Base-by-base conservation (phyloP, 2,113 vertebrate genomes). In the Trochalopteron elliotii region DNA sequence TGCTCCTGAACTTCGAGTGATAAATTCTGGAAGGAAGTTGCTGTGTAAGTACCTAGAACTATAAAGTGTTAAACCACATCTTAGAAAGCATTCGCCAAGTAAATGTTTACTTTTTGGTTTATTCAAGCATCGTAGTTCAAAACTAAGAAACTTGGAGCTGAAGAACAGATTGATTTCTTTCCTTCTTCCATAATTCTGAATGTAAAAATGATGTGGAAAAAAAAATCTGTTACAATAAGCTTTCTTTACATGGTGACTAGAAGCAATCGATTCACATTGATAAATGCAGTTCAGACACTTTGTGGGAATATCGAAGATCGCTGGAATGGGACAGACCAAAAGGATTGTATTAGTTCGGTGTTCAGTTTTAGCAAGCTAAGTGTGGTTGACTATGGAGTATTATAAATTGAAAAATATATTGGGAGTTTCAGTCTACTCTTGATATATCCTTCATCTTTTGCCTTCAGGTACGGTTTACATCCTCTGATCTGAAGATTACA, bases 101-200 rank as follows among this genome's bases (percentile, higher is more conserved):
- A 27, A 80, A 45, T 74, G 42, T 93, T 95, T 86, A 63, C 57
- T 83, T 91, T 61, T 60, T n/a, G 9, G 28, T 94, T 95, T 96
- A 65, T 80, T 95, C 57, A 92, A 49, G 53, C 30, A 33, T 80
- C 31, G 85, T 30, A 15, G 23, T 90, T 88, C 50, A 77, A 93
- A 96, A 77, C 9, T 49, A 55, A 76, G 61, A 71, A 95, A 30
- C 11, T 20, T 5, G 1, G 27, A 89, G 27, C 33, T 45, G 23
- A 65, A 35, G 17, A 87, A 13, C 47, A 44, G 30, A 33, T 37
- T 28, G 12, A 6, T 69, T 89, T 85, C 16, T n/a, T 94, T 78
- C 15, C 22, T 90, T 76, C 19, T 69, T 87, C 20, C 2, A 0
- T 76, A 53, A 23, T 44, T 89, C 53, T 27, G n/a, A 65, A 65